A percentile compares a stretch with the other conserved stretches of the same genome.
Evolutionary conservation across 2,113 vertebrate genomes (phyloP).

Genomic region (Trematomus loennbergii): DNA sequence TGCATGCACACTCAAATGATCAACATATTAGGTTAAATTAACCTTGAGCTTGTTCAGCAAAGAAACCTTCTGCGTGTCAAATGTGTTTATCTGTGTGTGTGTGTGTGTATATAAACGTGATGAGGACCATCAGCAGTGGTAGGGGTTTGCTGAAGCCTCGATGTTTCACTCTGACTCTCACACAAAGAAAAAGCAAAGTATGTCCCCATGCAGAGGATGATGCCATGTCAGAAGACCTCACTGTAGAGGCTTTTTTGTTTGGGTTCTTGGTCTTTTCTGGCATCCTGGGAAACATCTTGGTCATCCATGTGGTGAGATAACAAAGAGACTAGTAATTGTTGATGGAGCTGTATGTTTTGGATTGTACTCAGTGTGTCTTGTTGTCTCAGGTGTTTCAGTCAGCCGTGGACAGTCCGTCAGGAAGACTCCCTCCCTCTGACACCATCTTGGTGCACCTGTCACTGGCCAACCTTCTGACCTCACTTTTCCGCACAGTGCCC

Average conservation of each 20-base stretch:
- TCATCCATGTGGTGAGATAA: constrained; percentile 83
- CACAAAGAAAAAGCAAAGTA: constrained; percentile 18
- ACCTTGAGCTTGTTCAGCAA: constrained; percentile 62
- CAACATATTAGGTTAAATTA: constrained; percentile 42
- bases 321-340: neutral
- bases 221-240: constrained; percentile 79
- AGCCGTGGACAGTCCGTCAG: constrained; percentile 61
- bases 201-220: constrained; percentile 45
- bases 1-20: constrained; percentile 24
- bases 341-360: neutral
- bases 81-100: constrained; percentile 15
- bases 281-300: constrained; percentile 84
- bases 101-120: constrained; percentile 51
- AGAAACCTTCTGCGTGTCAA: constrained; percentile 5
- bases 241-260: constrained; percentile 82
- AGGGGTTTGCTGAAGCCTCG: neutral
- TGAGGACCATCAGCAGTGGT: neutral
- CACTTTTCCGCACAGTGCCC: constrained; percentile 84
- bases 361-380: constrained; percentile 22
- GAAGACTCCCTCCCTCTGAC: constrained; percentile 78
- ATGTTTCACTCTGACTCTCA: constrained; percentile 9
- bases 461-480: constrained; percentile 85
- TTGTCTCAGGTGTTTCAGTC: constrained; percentile 79
- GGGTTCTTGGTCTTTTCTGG: constrained; percentile 84
- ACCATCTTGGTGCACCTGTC: constrained; percentile 84